Base-by-base conservation (phyloP, 2,797 vertebrate genomes). In the Mormyrops attenuatus region DNA sequence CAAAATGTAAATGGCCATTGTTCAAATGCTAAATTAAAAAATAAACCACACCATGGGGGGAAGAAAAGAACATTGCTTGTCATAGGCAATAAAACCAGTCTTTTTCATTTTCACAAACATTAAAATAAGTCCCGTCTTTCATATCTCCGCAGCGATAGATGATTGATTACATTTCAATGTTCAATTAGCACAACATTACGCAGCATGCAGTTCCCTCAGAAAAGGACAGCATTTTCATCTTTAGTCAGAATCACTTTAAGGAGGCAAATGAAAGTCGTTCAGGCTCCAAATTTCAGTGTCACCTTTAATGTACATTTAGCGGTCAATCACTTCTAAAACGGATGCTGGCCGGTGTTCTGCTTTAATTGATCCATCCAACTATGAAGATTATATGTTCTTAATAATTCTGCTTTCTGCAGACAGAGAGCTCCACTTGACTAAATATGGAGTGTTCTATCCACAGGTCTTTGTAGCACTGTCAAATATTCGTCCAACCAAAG, bases 351-450 rank as follows among this genome's bases (percentile, higher is more conserved):
- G 73, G 93, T 94, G 93, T 93, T 92, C 92, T 90, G 95, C 93
- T 95, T 95, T 96, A 96, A 96, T 96, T 95, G 95, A 95, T 93
- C 95, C 94, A 91, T 95, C 96, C 94, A 95, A 15, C 96, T 96
- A 95, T 95, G 95, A 93, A 95, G 95, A 96, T 95, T 44, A 44
- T 80, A 80, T 80, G 34, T 30, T 47, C 38, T 80, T 30, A 95
- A 93, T 92, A 93, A 94, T 92, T 93, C 91, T 89, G 52, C 89
- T 90, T 88, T 88, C 89, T 93, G 92, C 94, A 96, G 95, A 95
- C 95, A 94, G 93, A 92, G 82, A 86, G 66, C 87, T 50, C 34
- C 92, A 93, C 93, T 93, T 92, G 94, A 91, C 89, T 94, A 94
- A 94, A 89, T 92, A 88, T 92, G 91, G 87, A 89, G 91, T 90